A percentile compares a stretch with the other conserved stretches of the same genome.
Evolutionary conservation across 2,888 invertebrate genomes (phyloP).

Genomic region (Philereme transversata): DNA sequence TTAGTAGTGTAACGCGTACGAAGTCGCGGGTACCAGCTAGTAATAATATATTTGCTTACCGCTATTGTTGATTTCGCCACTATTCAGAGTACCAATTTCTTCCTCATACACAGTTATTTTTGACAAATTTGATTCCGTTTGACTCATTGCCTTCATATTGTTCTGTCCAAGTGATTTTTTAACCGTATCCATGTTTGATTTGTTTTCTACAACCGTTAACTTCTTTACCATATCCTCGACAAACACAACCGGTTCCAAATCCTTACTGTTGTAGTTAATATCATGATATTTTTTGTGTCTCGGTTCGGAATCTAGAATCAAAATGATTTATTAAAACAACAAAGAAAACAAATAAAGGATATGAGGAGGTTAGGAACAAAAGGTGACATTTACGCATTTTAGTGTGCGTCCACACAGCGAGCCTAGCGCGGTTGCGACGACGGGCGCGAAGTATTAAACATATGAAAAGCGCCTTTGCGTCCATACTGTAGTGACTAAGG

Average conservation of each 20-base stretch:
- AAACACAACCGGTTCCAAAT: constrained; percentile 11
- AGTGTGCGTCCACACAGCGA: too few species aligned
- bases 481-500: too few species aligned
- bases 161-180: not conserved
- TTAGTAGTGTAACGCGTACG: too few species aligned
- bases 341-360: too few species aligned
- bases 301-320: not conserved
- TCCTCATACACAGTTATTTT: constrained; percentile 8
- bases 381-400: too few species aligned
- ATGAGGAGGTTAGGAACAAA: too few species aligned
- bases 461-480: too few species aligned
- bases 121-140: not conserved
- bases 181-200: not conserved
- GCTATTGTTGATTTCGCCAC: not conserved
- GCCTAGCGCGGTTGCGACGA: too few species aligned
- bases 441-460: too few species aligned
- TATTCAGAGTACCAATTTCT: constrained; percentile 7
- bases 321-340: too few species aligned
- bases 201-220: not conserved
- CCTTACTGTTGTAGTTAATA: not conserved
- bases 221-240: constrained; percentile 17
- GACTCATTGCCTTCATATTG: not conserved
- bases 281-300: constrained; percentile 12
- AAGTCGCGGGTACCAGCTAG: too few species aligned
- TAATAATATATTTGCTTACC: constrained; percentile 12